Base-by-base conservation (phyloP, 2,888 invertebrate species). In the Eristalis tenax region DNA sequence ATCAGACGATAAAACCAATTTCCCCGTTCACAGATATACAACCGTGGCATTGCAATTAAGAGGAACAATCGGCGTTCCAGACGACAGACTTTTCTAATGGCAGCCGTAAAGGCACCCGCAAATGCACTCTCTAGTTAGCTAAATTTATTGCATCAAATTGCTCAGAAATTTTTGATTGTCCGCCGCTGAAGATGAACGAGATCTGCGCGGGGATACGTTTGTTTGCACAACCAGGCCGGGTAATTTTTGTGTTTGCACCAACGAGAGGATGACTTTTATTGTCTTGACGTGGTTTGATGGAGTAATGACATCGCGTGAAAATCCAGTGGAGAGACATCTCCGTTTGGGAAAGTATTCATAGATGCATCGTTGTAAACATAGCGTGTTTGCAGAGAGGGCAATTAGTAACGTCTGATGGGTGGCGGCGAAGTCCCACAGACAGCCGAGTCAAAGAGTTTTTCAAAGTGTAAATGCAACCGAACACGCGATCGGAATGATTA, bases 111-210 rank as follows among this genome's bases (percentile, higher is more conserved):
- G 59, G 43, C 57, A 32, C 66, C 59, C 40, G 43, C 66, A 28
- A 76, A 22, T 68, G 68, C 32, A 61, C 59, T 43, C 59, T 26
- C 22, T 61, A 32, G 66, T 59, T 68, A 68, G 68, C 13, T 28
- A 32, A 61, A 68, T 76, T 68, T 68, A 76, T 76, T 61, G 43
- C 40, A 61, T 66, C 38, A 61, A 68, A 76, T 28, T 76, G 70
- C 57, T 13, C 2, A 57, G 57, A 75, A 26, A 26, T 18, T 75
- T 65, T 18, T 4, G 50, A 50, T 18, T 18, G 50, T 18, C 18
- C 50, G 50, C 18, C 50, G 18, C 18, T 18, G 50, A 5, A 50
- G 50, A 75, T 43, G 26, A n/a, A 38, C 15, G 50, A 50, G 50
- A 56, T 56, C 23, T 26, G 50, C 11, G 11, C 22, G 18, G 32